Evolutionary conservation across 2,113 vertebrate species (phyloP), one percentile per base, ranked within the genome.

Genomic region (Porphyrio hochstetteri): DNA sequence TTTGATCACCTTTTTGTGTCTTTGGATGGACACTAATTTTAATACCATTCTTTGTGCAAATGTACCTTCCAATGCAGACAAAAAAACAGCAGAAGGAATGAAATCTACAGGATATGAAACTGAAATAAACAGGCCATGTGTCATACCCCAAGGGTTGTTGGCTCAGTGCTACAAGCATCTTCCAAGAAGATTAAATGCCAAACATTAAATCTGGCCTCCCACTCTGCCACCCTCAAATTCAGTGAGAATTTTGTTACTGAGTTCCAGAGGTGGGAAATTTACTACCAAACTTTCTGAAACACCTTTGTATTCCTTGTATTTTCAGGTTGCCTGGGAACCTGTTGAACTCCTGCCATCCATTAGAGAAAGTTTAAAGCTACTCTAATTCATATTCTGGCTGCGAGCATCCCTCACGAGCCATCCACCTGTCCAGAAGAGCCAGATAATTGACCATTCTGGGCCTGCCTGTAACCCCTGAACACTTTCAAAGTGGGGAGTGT

Each of bases 311-410:
- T 95, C 35, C 50, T 38, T 50, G 12, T 84, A 35, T 55, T 94
- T 86, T 87, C 63, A 95, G 40, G 33, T 36, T 91, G 53, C 84
- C 55, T 91, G 84, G 63, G 87, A 91, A 90, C 84, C 36, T 94
- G 77, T 87, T 92, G 84, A 92, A 89, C 81, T 93, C 44, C 44
- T 89, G 64, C 70, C 59, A 90, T 88, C 84, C 88, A 93, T 94
- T 80, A 93, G 50, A 88, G 78, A 60, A 87, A 82, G 35, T 53
- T 89, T 82, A 69, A 76, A 90, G 55, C 60, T 68, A 46, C 5
- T 69, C 12, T 79, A 67, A 87, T 90, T 84, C 78, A 48, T 63
- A 87, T 82, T 71, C 70, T 81, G 35, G 13, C 38, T 84, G 79
- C 1, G 7, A 90, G 53, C 5, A 1, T 61, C 63, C 79, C 53